Evolutionary conservation across 2,113 vertebrate genomes (phyloP), one percentile per base, ranked within the genome.

Genomic region (Coracopsis vasa): DNA sequence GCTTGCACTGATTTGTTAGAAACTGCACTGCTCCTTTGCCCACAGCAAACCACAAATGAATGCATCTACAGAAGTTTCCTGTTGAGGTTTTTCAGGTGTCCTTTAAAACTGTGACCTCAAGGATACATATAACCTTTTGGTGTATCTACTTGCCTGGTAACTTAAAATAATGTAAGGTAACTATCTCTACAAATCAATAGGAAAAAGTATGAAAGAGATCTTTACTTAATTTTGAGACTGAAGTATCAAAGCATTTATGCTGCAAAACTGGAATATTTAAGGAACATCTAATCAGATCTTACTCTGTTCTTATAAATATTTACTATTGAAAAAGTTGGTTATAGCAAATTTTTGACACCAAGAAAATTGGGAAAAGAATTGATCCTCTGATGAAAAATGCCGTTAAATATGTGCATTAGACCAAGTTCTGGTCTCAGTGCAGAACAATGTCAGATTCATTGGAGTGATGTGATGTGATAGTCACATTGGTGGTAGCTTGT

Each of bases 1-100:
- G 47, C 73, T 89, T 88, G 92, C 71, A 61, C n/a, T 88, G 91
- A 78, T 92, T 94, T 93, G 51, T 58, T 95, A 72, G 58, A 81
- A 90, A 39, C 79, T 67, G 66, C 31, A 21, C 2, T 7, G 58
- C 50, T 81, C 41, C 50, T 73, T 95, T 70, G 91, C 95, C 81
- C 51, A 50, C 51, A 96, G 93, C 91, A 66, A 82, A 92, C 67
- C 67, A 73, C 35, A 82, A 94, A 91, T 65, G 15, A 78, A 83
- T 42, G 31, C 71, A 82, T 80, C 60, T 72, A 33, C 77, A 65
- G 39, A 80, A 81, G 73, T 56, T 61, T 94, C 35, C 25, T 35
- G 28, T n/a, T 60, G 35, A 47, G 75, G 29, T 71, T 92, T 93
- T 70, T 64, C 85, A 80, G 74, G 86, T 94, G 66, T 86, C 69